phyloP scores from a whole-genome alignment of 2,113 vertebrate species.

The Bos javanicus region DNA sequence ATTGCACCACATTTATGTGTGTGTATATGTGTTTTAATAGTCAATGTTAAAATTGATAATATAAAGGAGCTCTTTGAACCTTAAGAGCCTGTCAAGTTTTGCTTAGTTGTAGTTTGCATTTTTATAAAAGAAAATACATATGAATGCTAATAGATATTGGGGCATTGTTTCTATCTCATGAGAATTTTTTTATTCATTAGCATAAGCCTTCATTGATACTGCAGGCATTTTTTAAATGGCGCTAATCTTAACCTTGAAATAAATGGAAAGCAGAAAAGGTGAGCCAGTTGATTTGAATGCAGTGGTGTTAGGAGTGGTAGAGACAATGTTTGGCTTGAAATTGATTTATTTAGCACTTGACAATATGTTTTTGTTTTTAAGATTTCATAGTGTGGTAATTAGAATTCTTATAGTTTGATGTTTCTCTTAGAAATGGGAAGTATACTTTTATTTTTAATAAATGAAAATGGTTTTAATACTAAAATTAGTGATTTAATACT shows the following conservation, averaged over 20 bases:
- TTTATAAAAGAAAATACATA: slow-evolving; percentile 72
- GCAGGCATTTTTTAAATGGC: slow-evolving; percentile 47
- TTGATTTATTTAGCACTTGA: slow-evolving; percentile 61
- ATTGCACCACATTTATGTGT: slow-evolving; percentile 75
- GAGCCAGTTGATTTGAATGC: slow-evolving; percentile 65
- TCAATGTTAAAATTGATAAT: slow-evolving; percentile 72
- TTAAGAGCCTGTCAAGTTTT: slow-evolving; percentile 73
- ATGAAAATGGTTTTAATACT: slow-evolving; percentile 60
- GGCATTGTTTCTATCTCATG: slow-evolving; percentile 64
- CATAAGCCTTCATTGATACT: slow-evolving; percentile 57
- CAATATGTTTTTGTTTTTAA: slow-evolving; percentile 20
- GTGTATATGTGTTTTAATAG: slow-evolving; percentile 71
- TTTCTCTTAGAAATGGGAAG: slow-evolving; percentile 62
- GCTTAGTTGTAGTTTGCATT: slow-evolving; percentile 75
- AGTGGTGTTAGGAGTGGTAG: slow-evolving; percentile 54
- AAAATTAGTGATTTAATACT: slow-evolving; percentile 49
- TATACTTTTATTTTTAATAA: slow-evolving; percentile 50
- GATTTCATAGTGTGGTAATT: slow-evolving; percentile 39
- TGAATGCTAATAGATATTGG: slow-evolving; percentile 68
- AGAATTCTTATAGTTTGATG: slow-evolving; percentile 40
- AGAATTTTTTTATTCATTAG: slow-evolving; percentile 58
- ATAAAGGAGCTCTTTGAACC: slow-evolving; percentile 73
- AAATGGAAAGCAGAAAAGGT: slow-evolving; percentile 71
- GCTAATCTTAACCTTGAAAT: slow-evolving; percentile 56
- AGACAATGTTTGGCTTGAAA: slow-evolving; percentile 62